Base-by-base conservation (phyloP, 2,888 invertebrate genomes). In the Schizaphis graminum region DNA sequence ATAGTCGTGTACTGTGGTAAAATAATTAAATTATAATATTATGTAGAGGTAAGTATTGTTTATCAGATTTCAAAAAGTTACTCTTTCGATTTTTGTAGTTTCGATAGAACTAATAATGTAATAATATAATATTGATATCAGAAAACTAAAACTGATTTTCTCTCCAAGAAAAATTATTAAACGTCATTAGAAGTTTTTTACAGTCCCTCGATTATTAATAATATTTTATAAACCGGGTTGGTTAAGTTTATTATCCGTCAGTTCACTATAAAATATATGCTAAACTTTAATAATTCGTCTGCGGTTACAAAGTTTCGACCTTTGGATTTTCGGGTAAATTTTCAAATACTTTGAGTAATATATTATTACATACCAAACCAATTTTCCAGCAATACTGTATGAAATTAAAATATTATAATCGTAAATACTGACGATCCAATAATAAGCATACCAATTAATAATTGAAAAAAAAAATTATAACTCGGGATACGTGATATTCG, bases 231-330 rank as follows among this genome's bases (percentile, higher is more conserved):
- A 67, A 67, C 67, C 67, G 1, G 67, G 21, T 35, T 67, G 67
- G 16, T 67, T 67, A 67, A 67, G 67, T 21, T 67, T 67, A 67
- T 67, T 67, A 67, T 21, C 67, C 86, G 11, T 44, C 47, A 41
- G 86, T 86, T 47, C 41, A 86, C 44, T 28, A 28, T 47, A 86
- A 86, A 86, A 47, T 86, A 11, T 16, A 86, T 86, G 86, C 26
- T 44, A 28, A 86, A 47, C 47, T 86, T 86, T 86, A 86, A 86
- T n/a, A 67, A 67, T 35, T 67, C 67, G 35, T 67, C 67, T 86
- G 85, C 4, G 41, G 85, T 13, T 44, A 26, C 26, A 86, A 86
- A 86, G 85, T 86, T 86, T 85, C 85, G 5, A 86, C 47, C 26
- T 47, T 26, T 47, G 28, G 28, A 26, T 28, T 86, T 86, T 44